These are phyloP conservation scores for Dolichoris vasculosae DNA, from an alignment of 1,140 invertebrate species.

Conservation along the genomic window DNA sequence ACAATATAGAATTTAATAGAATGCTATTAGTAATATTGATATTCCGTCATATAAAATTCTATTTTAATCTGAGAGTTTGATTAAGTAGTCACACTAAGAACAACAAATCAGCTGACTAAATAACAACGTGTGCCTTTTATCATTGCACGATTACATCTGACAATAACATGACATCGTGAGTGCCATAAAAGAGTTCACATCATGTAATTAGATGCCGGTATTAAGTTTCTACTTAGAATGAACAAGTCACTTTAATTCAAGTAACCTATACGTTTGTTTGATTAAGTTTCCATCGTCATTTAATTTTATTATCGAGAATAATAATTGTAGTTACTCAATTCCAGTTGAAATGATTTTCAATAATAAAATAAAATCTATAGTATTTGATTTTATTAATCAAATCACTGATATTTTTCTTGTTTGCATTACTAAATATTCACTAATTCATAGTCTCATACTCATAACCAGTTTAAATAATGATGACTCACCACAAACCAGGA, in stretches of 20 bases:
- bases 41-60: not conserved
- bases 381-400: not conserved
- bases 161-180: not conserved
- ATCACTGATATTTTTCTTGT: not conserved
- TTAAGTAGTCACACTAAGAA: not conserved
- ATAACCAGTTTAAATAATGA: slow-evolving; percentile 23
- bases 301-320: not conserved
- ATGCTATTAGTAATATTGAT: not conserved
- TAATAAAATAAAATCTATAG: not conserved
- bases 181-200: not conserved
- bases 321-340: not conserved
- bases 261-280: not conserved
- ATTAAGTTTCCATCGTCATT: not conserved
- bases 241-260: not conserved
- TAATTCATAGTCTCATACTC: not conserved
- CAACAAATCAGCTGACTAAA: not conserved
- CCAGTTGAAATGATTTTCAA: not conserved
- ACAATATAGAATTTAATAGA: not conserved
- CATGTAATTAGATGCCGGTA: not conserved
- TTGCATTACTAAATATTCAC: slow-evolving; percentile 11
- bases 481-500: slow-evolving; percentile 12
- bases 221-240: not conserved
- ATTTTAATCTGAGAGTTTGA: not conserved
- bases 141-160: not conserved
- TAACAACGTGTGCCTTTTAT: not conserved